phyloP scores from a whole-genome alignment of 2,113 vertebrate genomes.

The Pogonocichla stellata region DNA sequence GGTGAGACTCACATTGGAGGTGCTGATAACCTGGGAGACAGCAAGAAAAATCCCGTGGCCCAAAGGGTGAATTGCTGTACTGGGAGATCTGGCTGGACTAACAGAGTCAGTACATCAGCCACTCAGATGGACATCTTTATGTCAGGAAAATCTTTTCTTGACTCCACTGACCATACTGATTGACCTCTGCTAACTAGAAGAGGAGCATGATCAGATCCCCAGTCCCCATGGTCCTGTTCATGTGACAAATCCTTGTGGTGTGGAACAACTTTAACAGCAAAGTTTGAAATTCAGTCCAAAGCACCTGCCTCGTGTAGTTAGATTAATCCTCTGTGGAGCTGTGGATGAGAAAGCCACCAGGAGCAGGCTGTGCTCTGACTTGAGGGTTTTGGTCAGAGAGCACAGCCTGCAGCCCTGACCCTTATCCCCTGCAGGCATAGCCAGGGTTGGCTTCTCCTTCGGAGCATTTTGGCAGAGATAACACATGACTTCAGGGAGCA shows the following conservation, averaged over 20 bases:
- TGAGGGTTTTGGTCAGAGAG: background rate
- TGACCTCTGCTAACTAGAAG: background rate
- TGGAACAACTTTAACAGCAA: background rate
- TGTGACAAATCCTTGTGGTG: background rate
- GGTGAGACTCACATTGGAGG: background rate
- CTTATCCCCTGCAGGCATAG: fast-evolving
- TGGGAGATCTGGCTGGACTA: background rate
- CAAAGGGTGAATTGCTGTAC: fast-evolving
- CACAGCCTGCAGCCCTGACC: background rate
- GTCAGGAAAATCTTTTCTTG: background rate
- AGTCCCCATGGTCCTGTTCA: background rate
- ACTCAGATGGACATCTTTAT: background rate
- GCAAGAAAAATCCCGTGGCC: background rate
- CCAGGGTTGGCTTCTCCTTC: background rate
- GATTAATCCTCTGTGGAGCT: background rate
- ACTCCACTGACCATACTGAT: background rate
- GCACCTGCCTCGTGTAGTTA: background rate
- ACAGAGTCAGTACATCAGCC: background rate
- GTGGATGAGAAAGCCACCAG: background rate
- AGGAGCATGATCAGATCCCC: fast-evolving
- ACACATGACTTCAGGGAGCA: fast-evolving
- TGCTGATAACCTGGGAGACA: background rate
- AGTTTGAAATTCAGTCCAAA: background rate
- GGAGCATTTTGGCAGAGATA: background rate
- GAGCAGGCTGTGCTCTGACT: background rate